Base-by-base conservation (phyloP, 2,113 vertebrate species). In the Nerophis ophidion region DNA sequence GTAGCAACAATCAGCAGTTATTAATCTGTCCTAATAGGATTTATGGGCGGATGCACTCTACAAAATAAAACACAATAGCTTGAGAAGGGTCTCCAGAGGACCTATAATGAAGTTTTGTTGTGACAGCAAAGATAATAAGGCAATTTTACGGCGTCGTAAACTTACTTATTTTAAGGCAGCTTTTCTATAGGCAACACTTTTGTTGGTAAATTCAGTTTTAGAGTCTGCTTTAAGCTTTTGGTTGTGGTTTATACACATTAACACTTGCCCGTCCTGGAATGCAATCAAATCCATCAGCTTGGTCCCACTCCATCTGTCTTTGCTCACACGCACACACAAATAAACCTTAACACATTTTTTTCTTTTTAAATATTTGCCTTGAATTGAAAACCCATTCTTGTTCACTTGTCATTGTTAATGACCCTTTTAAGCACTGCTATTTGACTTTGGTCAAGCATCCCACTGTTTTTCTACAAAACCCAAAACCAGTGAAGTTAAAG, bases 21-120 rank as follows among this genome's bases (percentile, higher is more conserved):
- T 76, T 83, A 68, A 74, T 79, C 71, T 68, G 65, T 57, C 71
- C 68, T 79, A 79, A 84, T 66, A 66, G 72, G 74, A 76, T 70
- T 61, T 72, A 49, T 72, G 78, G 74, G 81, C 81, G 74, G 38
- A 81, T 48, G 62, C 53, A 45, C 57, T 77, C 57, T 55, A 33
- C 52, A 70, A 74, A 72, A 74, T 69, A 70, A 80, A 81, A 70
- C 53, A 67, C 63, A 68, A 63, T 67, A 48, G 68, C 69, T 57
- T 70, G 66, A 70, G 78, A 80, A 71, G 76, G 60, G 63, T 59
- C 68, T 80, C 69, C 64, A n/a, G 61, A 80, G 71, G 71, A 69
- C 75, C 78, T 80, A 79, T 76, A 67, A 84, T 84, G 75, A 79
- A 53, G 75, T 76, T 80, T 72, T 83, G 77, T 83, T 80, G 57